phyloP scores from a whole-genome alignment of 2,888 invertebrate species.

The Rhyacophila evoluta region DNA sequence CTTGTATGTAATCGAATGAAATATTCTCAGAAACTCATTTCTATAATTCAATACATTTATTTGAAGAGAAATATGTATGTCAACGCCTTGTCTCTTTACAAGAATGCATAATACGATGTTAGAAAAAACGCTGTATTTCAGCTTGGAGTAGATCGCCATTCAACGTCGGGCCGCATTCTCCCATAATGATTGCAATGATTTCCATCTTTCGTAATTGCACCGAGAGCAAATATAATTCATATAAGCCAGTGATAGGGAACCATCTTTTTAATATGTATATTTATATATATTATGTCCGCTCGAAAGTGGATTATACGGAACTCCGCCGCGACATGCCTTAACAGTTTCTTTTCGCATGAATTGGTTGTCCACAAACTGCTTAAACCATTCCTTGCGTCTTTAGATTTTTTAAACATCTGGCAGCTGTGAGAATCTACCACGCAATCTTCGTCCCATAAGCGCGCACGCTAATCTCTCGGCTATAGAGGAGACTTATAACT shows the following conservation, averaged over 20 bases:
- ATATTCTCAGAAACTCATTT: background rate
- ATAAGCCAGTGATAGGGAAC: background rate
- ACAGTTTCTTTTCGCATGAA: too few relatives aligned
- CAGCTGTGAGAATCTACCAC: too few relatives aligned
- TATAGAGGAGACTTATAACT: too few relatives aligned
- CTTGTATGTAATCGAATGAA: background rate
- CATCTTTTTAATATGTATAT: background rate
- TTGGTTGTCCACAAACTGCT: too few relatives aligned
- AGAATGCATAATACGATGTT: background rate
- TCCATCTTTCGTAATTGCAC: constrained; percentile 48
- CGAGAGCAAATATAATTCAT: background rate
- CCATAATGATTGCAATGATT: constrained; percentile 47
- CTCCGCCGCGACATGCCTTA: too few relatives aligned
- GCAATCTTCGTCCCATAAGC: too few relatives aligned
- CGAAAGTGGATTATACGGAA: too few relatives aligned
- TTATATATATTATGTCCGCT: too few relatives aligned
- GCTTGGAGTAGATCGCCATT: background rate
- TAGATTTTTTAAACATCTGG: too few relatives aligned
- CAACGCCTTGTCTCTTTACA: background rate
- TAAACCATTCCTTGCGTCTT: too few relatives aligned
- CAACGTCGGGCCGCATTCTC: constrained; percentile 44
- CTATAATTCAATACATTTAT: too few relatives aligned
- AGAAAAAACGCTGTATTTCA: background rate
- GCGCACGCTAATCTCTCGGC: too few relatives aligned
- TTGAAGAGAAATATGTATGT: background rate